Conservation (phyloP, 2,113 vertebrate genomes). For the Cyprinodon brontotheroides region DNA sequence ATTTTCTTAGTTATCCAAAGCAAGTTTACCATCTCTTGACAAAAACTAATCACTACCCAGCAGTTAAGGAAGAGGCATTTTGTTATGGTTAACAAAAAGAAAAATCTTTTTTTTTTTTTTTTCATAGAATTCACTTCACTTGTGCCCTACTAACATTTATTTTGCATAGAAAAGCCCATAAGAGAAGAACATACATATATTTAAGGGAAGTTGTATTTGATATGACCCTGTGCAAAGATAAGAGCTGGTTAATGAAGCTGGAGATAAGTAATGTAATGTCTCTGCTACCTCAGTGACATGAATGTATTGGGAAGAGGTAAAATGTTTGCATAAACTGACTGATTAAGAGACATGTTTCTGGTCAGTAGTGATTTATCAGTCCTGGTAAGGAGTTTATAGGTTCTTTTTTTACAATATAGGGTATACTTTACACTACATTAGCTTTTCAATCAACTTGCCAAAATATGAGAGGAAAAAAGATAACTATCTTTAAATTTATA, state of each 20-base stretch:
- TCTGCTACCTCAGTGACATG: conserved; percentile 54
- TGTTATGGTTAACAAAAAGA: conserved; percentile 36
- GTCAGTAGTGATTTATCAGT: conserved; percentile 23
- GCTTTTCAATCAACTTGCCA: background rate
- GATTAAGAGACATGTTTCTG: conserved; percentile 23
- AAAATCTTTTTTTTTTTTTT: conserved; percentile 28
- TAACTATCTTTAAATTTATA: conserved; percentile 28
- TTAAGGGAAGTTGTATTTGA: conserved; percentile 66
- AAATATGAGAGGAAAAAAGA: background rate
- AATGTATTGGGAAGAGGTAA: conserved; percentile 59
- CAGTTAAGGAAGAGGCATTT: conserved; percentile 21
- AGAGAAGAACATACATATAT: conserved; percentile 22
- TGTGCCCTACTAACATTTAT: conserved; percentile 28
- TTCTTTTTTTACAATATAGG: background rate
- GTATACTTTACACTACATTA: background rate
- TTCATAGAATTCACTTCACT: conserved; percentile 11
- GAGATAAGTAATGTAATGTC: conserved; percentile 76
- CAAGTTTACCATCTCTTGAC: background rate
- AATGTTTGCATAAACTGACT: conserved; percentile 38
- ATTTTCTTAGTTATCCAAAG: background rate
- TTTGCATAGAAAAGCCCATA: conserved; percentile 36
- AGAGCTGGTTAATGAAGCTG: conserved; percentile 69
- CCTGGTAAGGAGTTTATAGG: background rate
- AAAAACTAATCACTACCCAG: conserved; percentile 6
- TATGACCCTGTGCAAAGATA: conserved; percentile 65